Conservation (phyloP, 2,797 vertebrate genomes). For the Myiotriccus ornatus region DNA sequence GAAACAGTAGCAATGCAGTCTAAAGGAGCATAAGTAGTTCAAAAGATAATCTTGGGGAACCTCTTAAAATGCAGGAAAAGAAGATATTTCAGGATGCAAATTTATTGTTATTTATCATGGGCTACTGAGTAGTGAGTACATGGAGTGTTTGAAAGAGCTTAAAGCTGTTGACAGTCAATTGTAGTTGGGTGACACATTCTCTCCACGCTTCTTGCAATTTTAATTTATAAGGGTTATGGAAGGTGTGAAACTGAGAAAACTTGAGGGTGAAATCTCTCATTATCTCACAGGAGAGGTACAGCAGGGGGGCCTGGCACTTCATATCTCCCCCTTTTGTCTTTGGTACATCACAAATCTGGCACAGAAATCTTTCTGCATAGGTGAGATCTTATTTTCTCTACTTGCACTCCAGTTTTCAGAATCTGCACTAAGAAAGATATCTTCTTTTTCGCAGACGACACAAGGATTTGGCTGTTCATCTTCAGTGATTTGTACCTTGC, state of each 20-base stretch:
- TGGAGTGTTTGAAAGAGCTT: background rate
- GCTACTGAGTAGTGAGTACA: accelerated
- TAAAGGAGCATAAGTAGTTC: background rate
- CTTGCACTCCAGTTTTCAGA: background rate
- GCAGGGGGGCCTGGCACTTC: background rate
- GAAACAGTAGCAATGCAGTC: background rate
- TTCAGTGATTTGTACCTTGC: background rate
- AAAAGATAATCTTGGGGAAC: background rate
- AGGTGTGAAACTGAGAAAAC: background rate
- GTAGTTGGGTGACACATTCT: background rate
- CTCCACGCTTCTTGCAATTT: background rate
- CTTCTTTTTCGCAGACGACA: background rate
- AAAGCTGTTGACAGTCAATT: background rate
- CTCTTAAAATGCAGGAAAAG: background rate
- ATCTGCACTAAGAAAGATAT: background rate
- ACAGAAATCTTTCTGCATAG: background rate
- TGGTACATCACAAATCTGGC: background rate
- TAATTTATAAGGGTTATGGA: background rate
- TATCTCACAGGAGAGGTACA: background rate
- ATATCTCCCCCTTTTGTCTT: background rate
- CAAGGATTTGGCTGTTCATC: background rate
- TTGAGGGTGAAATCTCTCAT: background rate
- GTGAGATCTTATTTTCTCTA: background rate
- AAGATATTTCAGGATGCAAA: background rate
- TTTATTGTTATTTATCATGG: background rate